Evolutionary conservation across 2,888 invertebrate genomes (phyloP), one percentile per base, ranked within the genome.

Genomic region (Augochlorella aurata): DNA sequence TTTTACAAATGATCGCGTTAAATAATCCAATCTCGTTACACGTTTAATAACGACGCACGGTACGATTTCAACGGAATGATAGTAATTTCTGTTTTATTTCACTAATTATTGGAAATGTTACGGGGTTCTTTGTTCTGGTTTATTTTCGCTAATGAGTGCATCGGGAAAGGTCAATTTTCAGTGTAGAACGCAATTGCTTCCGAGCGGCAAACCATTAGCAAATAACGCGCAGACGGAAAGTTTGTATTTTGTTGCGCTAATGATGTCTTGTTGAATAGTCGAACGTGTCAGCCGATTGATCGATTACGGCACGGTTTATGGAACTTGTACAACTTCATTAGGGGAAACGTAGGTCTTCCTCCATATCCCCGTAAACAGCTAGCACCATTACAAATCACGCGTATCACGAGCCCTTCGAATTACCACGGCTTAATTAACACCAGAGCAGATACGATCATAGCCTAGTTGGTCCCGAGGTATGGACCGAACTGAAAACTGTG

Each of bases 171-270:
- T 61, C 0, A 29, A 61, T 61, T 29, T 61, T 16, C 29, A 61
- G 14, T 61, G 16, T 0, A 3, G 24, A 24, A 24, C 61, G 16
- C 8, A 29, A 61, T 61, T 61, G 16, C 29, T 61, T 16, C 16
- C 8, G 61, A 5, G 29, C 61, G 2, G 16, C 14, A 14, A 49
- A 14, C 2, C 61, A 61, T 61, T 29, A 16, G 16, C 61, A 24
- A 29, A 61, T 29, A 61, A 61, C 29, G 29, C 2, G 61, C 61
- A 3, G 47, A 16, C 16, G 61, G 61, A 24, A 61, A 24, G 29
- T 58, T 54, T 29, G 61, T 29, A 61, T 61, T 61, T 61, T 61
- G 61, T 61, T 61, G 24, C 61, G 61, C 16, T 61, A 61, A 29
- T 29, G 61, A 61, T 29, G 61, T 61, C 16, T 61, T 29, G 61